phyloP scores from a whole-genome alignment of 1,140 invertebrate genomes.

The Leptopilina clavipes region DNA sequence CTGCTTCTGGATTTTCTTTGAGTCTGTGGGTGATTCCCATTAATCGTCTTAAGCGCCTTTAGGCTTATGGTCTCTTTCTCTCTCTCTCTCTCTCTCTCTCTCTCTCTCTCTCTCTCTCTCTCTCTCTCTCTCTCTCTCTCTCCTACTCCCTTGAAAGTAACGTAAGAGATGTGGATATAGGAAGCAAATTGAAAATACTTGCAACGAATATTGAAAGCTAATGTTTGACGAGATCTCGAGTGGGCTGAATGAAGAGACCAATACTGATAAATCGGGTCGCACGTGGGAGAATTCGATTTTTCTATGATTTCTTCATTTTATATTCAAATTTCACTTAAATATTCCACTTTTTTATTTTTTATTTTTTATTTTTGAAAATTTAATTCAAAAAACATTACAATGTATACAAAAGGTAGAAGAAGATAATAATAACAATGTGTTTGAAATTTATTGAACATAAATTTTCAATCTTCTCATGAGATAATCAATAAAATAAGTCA shows the following conservation, averaged over 20 bases:
- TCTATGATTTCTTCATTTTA: neutral
- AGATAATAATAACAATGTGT: no score
- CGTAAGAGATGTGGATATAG: neutral
- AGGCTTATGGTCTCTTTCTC: neutral
- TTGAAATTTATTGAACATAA: no score
- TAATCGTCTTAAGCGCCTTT: neutral
- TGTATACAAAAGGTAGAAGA: no score
- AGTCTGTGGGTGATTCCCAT: constrained; percentile 9
- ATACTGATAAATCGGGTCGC: neutral
- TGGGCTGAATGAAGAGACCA: constrained; percentile 12
- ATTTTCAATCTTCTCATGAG: no score
- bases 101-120: no score
- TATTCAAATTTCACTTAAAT: constrained; percentile 3
- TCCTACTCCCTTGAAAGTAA: neutral
- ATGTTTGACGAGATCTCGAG: constrained; percentile 21
- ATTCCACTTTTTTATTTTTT: neutral
- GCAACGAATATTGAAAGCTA: constrained; percentile 11
- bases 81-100: neutral
- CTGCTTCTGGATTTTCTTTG: constrained; percentile 20
- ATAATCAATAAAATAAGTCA: no score
- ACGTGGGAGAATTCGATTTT: constrained; percentile 21
- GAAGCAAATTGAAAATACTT: constrained; percentile 14
- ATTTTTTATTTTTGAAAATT: no score
- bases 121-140: neutral
- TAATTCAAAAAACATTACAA: no score